These are phyloP conservation scores for Anser brachyrhynchus DNA, from an alignment of 2,113 vertebrate species.

Conservation along the genomic window DNA sequence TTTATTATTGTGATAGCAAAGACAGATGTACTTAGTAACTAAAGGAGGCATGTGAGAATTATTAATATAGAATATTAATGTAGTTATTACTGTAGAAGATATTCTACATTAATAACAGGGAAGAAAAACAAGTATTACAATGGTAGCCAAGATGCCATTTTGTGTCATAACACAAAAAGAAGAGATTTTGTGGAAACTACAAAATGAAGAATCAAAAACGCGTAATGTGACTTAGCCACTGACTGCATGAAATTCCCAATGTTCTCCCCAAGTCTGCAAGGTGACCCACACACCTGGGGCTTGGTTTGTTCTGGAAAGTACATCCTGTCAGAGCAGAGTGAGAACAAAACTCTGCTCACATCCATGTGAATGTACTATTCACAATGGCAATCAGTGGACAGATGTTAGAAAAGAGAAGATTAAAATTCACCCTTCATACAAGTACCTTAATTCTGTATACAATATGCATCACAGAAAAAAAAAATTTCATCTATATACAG, in stretches of 20 bases:
- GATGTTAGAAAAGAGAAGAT: neutral
- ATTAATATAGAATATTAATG: too few relatives aligned
- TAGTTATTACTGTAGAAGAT: too few relatives aligned
- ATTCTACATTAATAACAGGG: neutral
- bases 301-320: neutral
- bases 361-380: neutral
- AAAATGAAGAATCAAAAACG: neutral
- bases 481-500: neutral
- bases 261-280: neutral
- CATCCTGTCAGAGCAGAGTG: neutral
- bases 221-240: neutral
- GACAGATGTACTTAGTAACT: neutral
- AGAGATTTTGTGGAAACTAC: neutral
- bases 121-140: neutral
- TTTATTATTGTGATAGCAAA: neutral
- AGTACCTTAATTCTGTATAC: neutral
- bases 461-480: neutral
- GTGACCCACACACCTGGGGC: fast-evolving
- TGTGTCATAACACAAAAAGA: neutral
- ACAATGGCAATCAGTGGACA: neutral
- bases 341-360: neutral
- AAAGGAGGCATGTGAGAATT: neutral
- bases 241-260: neutral
- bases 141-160: neutral
- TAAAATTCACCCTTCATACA: neutral